Base-by-base conservation (phyloP, 2,113 vertebrate genomes). In the Sinocyclocheilus anophthalmus region DNA sequence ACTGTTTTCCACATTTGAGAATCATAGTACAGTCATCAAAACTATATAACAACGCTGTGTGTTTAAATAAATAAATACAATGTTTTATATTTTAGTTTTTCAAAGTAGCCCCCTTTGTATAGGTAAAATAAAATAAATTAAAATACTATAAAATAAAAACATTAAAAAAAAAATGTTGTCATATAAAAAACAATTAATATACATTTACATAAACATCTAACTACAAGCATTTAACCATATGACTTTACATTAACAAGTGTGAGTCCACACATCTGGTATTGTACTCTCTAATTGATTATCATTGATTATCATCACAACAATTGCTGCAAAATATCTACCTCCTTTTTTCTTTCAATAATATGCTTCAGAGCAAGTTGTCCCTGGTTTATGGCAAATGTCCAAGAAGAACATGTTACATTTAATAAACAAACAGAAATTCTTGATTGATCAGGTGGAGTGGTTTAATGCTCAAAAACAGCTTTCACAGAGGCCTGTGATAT, bases 321-420 rank as follows among this genome's bases (percentile, higher is more conserved):
- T 30, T 76, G 12, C 12, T 55, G 18, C 26, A 69, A 82, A 67
- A 48, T 24, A 81, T 50, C 16, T 10, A 61, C 57, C 57, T 24
- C 12, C 0, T 63, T 76, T 76, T 11, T 30, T 18, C 7, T 30
- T 76, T 26, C 12, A 26, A 12, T 24, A 61, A 18, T 59, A 18
- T 53, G 18, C 11, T 70, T 39, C 20, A 70, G 11, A 30, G 7
- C 59, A 65, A 76, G 63, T 11, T 5, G 45, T 50, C 11, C 39
- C 61, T 63, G 10, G 2, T 48, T 55, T 16, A 78, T 57, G 65
- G 39, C 63, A 76, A 2, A 77, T 77, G 57, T 33, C 59, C 22
- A 77, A 72, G 18, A 14, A 42, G 22, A 84, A 63, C 65, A 80
- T 73, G 76, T 72, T 79, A 4, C n/a, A 72, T 72, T 80, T 85